Percentiles rank a stretch among this genome's conserved stretches.
Conservation (phyloP, 2,888 invertebrate genomes). For the Cephonodes hylas region DNA sequence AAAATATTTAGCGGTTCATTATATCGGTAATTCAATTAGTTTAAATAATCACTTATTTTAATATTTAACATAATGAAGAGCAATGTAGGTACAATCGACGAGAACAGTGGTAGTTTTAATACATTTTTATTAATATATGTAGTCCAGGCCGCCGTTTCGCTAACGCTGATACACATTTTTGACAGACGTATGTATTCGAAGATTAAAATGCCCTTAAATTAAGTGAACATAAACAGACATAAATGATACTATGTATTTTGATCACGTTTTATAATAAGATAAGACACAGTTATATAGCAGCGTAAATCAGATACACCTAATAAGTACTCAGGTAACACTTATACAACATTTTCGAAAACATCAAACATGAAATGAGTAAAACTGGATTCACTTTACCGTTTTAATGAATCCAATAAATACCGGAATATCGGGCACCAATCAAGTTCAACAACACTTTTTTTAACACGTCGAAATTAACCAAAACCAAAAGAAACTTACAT, state of each 20-base stretch:
- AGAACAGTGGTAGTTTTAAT: not conserved
- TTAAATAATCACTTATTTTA: conserved; percentile 3
- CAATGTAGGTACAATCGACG: not conserved
- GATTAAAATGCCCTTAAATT: too few relatives aligned
- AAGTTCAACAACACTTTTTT: not conserved
- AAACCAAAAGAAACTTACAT: not conserved
- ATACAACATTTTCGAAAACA: not conserved
- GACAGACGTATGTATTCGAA: too few relatives aligned
- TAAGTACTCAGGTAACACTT: not conserved
- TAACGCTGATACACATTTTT: too few relatives aligned
- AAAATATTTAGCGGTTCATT: not conserved
- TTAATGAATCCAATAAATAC: conserved; percentile 2
- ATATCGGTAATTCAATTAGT: conserved; percentile 6
- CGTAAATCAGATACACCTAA: too few relatives aligned
- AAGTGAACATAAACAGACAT: too few relatives aligned
- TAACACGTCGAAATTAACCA: not conserved
- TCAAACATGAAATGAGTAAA: not conserved
- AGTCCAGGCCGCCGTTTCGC: too few relatives aligned
- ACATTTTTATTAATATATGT: not conserved
- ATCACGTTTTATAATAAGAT: too few relatives aligned
- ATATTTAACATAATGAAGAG: not conserved
- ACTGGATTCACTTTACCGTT: not conserved
- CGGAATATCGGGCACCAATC: not conserved
- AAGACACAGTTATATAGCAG: too few relatives aligned
- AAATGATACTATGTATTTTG: too few relatives aligned